Percentiles rank a stretch among this genome's conserved stretches.
Conservation (phyloP, 2,888 invertebrate species). For the Heliconius ethilla region DNA sequence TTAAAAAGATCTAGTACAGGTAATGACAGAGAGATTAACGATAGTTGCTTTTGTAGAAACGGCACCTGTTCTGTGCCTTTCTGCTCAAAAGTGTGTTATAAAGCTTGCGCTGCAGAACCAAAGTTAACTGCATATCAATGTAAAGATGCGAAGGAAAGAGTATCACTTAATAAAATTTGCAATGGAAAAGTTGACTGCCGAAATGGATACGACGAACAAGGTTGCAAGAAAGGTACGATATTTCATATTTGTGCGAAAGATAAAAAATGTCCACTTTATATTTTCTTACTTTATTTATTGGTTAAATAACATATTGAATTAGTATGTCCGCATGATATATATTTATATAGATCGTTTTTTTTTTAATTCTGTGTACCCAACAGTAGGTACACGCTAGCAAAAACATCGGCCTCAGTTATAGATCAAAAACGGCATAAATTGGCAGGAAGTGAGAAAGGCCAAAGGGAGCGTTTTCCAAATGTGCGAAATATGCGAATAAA, state of each 20-base stretch:
- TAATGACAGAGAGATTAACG: slow-evolving; percentile 56
- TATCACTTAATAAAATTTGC: slow-evolving; percentile 60
- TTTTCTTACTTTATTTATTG: not conserved
- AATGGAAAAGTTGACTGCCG: slow-evolving; percentile 62
- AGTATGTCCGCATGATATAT: no score
- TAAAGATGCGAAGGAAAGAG: slow-evolving; percentile 47
- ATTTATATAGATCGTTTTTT: no score
- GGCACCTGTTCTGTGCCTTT: slow-evolving; percentile 54
- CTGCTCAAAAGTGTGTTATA: slow-evolving; percentile 59
- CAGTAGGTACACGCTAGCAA: no score
- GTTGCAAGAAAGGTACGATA: slow-evolving; percentile 59
- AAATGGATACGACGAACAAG: slow-evolving; percentile 61
- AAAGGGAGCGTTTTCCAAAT: no score
- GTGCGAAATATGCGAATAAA: no score
- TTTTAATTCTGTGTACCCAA: no score
- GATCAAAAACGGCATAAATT: no score
- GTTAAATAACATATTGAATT: not conserved
- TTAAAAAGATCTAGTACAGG: slow-evolving; percentile 64
- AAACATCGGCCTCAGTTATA: no score
- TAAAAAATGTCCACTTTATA: no score
- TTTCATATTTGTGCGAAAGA: not conserved
- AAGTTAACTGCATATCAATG: slow-evolving; percentile 60
- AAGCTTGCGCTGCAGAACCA: slow-evolving; percentile 59
- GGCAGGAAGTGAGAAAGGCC: no score
- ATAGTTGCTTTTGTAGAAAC: slow-evolving; percentile 60